Percentiles rank a stretch among this genome's conserved stretches.
Conservation (phyloP, 2,888 invertebrate genomes). For the Formica aserva region DNA sequence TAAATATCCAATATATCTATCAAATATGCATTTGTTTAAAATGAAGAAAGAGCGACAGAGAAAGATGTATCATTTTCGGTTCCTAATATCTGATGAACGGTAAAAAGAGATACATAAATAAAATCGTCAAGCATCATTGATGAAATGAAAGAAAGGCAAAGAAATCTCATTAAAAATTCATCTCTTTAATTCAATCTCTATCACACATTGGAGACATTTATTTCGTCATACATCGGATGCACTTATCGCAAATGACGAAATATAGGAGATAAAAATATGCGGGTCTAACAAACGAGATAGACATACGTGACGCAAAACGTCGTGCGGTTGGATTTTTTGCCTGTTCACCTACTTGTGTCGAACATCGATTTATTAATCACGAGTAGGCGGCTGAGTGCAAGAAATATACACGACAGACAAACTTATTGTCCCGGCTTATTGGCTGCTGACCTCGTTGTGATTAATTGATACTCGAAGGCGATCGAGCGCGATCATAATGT, state of each 20-base stretch:
- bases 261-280: not conserved
- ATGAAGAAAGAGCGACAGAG: not conserved
- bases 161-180: not conserved
- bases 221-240: not conserved
- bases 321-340: not conserved
- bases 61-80: not conserved
- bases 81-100: not conserved
- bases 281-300: not conserved
- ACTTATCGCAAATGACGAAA: constrained; percentile 8
- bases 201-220: not conserved
- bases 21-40: not conserved
- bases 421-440: not conserved
- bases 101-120: not conserved
- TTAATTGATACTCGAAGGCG: not conserved
- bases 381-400: not conserved
- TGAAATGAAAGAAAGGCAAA: not conserved
- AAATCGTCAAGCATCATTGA: not conserved
- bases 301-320: constrained; percentile 4
- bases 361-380: not conserved
- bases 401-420: not conserved
- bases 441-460: not conserved
- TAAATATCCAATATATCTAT: no score
- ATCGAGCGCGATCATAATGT: not conserved
- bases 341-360: not conserved
- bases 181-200: not conserved